These are phyloP conservation scores for Apantesis nais DNA, from an alignment of 2,888 invertebrate species.

Conservation along the genomic window DNA sequence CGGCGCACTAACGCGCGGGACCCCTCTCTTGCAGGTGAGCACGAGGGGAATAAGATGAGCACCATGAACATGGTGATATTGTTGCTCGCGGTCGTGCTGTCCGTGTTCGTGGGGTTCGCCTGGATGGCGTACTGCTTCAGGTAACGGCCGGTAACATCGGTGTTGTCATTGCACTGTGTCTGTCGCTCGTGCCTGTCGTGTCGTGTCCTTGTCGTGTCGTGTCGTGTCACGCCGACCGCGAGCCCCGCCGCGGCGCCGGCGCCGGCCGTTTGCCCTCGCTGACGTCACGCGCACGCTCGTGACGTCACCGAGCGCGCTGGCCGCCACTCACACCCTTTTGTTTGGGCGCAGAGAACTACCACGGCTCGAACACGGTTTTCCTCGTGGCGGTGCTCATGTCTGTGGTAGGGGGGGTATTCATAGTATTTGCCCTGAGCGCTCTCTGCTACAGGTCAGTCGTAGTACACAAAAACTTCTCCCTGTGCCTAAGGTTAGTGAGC, in stretches of 20 bases:
- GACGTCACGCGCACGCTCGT: slow-evolving; percentile 56
- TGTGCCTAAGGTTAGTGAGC: slow-evolving; percentile 99
- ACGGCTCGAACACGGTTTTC: slow-evolving; percentile 98
- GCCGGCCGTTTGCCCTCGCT: slow-evolving; percentile 66
- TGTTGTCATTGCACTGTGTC: slow-evolving; percentile 78
- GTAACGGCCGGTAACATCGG: slow-evolving; percentile 86
- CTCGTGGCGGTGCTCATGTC: slow-evolving; percentile 99
- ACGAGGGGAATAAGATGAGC: slow-evolving; percentile 93
- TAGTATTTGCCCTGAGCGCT: slow-evolving; percentile 99
- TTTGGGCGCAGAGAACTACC: slow-evolving; percentile 95
- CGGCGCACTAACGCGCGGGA: slow-evolving; percentile 83
- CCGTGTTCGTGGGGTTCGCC: slow-evolving; percentile 98
- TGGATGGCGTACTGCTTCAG: slow-evolving; percentile 98
- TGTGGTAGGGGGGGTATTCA: slow-evolving; percentile 99
- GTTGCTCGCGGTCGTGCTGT: slow-evolving; percentile 96
- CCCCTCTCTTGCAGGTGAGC: slow-evolving; percentile 89
- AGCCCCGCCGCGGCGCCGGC: slow-evolving; percentile 63
- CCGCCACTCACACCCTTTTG: slow-evolving; percentile 72
- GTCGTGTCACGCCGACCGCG: slow-evolving; percentile 51
- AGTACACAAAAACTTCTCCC: slow-evolving; percentile 99
- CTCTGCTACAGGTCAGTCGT: slow-evolving; percentile 99
- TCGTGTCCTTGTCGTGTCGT: slow-evolving; percentile 57
- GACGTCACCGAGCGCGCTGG: slow-evolving; percentile 56
- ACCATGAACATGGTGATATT: slow-evolving; percentile 96
- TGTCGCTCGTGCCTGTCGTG: slow-evolving; percentile 76